Evolutionary conservation across 2,797 vertebrate species (phyloP).

Genomic region (Triplophysa bombifrons): DNA sequence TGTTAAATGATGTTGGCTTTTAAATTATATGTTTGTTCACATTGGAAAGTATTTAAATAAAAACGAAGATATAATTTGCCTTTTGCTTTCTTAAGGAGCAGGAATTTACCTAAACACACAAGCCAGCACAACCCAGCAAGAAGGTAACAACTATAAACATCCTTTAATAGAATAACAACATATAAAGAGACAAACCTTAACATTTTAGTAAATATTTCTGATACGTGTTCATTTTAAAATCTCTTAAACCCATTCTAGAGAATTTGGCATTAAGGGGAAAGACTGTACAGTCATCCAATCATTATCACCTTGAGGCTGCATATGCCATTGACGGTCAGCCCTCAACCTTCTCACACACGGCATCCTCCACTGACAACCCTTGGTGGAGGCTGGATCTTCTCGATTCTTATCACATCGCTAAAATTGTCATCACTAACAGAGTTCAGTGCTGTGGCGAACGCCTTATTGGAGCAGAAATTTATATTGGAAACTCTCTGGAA

Average conservation of each 20-base stretch:
- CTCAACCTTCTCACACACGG: background rate
- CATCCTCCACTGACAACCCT: rapidly evolving
- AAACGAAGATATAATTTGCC: background rate
- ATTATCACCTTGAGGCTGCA: background rate
- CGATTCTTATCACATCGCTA: background rate
- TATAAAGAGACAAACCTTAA: background rate
- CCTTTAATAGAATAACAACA: background rate
- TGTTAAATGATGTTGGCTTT: too few relatives aligned
- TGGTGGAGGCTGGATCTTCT: slow-evolving; percentile 40
- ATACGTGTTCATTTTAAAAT: background rate
- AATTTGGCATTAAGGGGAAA: background rate
- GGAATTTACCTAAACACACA: background rate
- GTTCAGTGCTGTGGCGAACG: rapidly evolving
- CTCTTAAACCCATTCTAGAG: background rate
- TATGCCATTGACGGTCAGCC: background rate
- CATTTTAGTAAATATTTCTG: background rate
- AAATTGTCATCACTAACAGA: slow-evolving; percentile 22
- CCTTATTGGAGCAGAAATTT: slow-evolving; percentile 1
- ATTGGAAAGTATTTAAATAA: too few relatives aligned
- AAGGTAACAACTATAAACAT: background rate
- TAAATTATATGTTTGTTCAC: too few relatives aligned
- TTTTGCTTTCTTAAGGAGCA: background rate
- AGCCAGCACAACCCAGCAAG: background rate
- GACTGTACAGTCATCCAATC: background rate
- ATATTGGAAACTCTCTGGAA: slow-evolving; percentile 1